These are phyloP conservation scores for Parthenolecanium corni DNA, from an alignment of 2,888 invertebrate genomes.

Conservation along the genomic window DNA sequence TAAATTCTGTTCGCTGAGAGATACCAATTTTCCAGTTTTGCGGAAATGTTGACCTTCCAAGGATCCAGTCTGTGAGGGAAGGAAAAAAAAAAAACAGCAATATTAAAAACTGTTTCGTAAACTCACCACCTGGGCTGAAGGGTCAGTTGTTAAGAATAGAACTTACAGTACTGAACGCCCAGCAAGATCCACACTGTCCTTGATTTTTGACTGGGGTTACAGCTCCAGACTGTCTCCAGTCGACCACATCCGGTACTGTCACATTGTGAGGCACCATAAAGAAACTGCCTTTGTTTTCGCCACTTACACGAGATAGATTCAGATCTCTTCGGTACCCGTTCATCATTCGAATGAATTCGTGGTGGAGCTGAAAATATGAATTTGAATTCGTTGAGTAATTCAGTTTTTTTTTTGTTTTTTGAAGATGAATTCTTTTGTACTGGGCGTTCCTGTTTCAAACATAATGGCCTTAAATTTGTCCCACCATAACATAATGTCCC, in stretches of 20 bases:
- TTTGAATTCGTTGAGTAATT: no score
- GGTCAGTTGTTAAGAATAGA: no score
- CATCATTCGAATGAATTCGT: constrained; percentile 59
- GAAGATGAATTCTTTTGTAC: no score
- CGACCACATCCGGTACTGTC: constrained; percentile 55
- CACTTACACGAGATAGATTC: neutral
- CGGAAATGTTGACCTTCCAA: constrained; percentile 83
- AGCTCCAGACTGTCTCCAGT: constrained; percentile 75
- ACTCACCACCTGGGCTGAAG: no score
- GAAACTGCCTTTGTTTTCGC: no score
- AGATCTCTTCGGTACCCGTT: constrained; percentile 55
- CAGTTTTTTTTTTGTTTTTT: no score
- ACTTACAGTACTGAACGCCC: constrained; percentile 69
- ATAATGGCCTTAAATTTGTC: no score
- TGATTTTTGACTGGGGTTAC: constrained; percentile 85
- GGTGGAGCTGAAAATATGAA: constrained; percentile 52
- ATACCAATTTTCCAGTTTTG: constrained; percentile 60
- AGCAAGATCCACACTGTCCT: constrained; percentile 62
- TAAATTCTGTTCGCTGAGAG: constrained; percentile 86
- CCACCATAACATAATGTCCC: no score
- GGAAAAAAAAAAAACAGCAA: no score
- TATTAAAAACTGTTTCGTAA: no score
- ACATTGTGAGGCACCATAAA: constrained; percentile 44
- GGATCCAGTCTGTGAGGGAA: constrained; percentile 64
- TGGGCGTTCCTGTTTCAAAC: no score